Conservation (phyloP, 2,797 vertebrate species). For the Cossypha heuglini region DNA sequence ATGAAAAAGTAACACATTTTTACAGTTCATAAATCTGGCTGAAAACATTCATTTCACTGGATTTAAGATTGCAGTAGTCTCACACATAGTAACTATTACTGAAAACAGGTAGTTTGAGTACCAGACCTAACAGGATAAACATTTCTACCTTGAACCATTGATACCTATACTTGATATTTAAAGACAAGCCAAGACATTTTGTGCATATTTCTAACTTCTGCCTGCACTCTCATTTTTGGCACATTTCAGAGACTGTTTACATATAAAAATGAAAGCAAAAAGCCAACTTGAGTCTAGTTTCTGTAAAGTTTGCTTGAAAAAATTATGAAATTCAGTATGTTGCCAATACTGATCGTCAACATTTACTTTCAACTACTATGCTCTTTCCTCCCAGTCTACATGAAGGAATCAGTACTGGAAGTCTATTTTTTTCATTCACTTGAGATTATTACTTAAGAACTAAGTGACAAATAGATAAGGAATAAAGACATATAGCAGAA, state of each 20-base stretch:
- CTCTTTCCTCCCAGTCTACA: not conserved
- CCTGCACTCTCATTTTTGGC: not conserved
- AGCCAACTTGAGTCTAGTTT: not conserved
- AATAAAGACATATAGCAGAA: not conserved
- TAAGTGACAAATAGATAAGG: not conserved
- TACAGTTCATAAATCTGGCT: not conserved
- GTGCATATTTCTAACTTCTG: not conserved
- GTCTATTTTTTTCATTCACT: too few species aligned
- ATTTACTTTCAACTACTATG: not conserved
- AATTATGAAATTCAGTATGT: not conserved
- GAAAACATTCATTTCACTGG: not conserved
- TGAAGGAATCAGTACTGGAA: rapidly evolving
- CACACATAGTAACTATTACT: not conserved
- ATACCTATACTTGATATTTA: not conserved
- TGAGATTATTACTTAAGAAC: not conserved
- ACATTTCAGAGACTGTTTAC: not conserved
- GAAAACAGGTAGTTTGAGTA: not conserved
- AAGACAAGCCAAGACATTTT: not conserved
- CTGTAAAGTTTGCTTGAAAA: not conserved
- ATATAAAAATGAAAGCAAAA: not conserved
- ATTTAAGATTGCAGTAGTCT: not conserved
- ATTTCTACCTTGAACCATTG: not conserved
- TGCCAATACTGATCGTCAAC: not conserved
- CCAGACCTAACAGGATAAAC: not conserved
- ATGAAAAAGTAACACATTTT: not conserved